Conservation (phyloP, 2,888 invertebrate genomes). For the Bombylius major region DNA sequence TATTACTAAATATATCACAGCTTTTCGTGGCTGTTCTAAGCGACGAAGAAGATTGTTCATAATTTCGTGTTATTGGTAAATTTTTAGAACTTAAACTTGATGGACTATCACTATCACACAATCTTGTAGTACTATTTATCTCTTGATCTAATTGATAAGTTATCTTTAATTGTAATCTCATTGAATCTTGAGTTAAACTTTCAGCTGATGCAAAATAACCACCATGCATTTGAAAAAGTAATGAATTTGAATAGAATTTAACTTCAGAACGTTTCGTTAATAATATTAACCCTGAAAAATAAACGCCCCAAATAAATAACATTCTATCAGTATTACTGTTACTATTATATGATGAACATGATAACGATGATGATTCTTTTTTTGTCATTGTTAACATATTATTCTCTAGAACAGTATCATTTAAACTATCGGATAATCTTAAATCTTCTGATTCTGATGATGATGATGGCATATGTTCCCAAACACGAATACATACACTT, state of each 20-base stretch:
- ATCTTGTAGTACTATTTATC: not conserved
- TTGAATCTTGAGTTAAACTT: conserved; percentile 23
- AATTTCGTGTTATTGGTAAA: not conserved
- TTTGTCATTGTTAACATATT: not conserved
- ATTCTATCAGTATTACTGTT: conserved; percentile 39
- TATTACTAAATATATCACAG: conserved; percentile 11
- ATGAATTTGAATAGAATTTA: conserved; percentile 36
- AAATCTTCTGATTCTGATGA: not conserved
- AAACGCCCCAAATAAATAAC: conserved; percentile 71
- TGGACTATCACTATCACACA: not conserved
- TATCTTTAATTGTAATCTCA: conserved; percentile 21
- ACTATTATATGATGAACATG: not conserved
- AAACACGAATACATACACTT: conserved; percentile 32
- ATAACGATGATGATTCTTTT: not conserved
- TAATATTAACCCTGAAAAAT: conserved; percentile 70
- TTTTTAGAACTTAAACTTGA: not conserved
- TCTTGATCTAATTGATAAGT: not conserved
- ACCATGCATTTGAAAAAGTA: conserved; percentile 78
- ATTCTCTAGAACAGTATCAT: no score
- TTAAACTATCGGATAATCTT: no score
- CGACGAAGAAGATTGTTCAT: not conserved
- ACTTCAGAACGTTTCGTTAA: conserved; percentile 30
- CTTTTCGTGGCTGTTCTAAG: conserved; percentile 2
- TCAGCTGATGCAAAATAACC: conserved; percentile 65
- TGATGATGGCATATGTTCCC: conserved; percentile 21